Percentiles rank a stretch among this genome's conserved stretches.
Conservation (phyloP, 2,888 invertebrate species). For the Caenorhabditis doughertyi region DNA sequence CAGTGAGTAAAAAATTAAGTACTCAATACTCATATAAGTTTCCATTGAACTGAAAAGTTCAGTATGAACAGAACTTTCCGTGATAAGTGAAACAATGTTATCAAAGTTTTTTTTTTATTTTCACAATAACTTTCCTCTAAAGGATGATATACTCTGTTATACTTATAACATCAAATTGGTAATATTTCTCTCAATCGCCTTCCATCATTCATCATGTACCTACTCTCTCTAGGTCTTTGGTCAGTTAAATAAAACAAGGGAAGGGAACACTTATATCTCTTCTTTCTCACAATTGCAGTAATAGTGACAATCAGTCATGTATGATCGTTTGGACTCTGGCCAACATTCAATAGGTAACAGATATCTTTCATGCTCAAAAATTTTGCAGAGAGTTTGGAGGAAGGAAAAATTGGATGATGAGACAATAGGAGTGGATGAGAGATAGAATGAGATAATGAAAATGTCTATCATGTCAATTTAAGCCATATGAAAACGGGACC, state of each 20-base stretch:
- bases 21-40: too few species aligned
- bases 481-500: too few species aligned
- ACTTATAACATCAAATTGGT: background rate
- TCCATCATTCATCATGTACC: too few species aligned
- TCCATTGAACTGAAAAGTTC: too few species aligned
- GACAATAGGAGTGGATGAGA: background rate
- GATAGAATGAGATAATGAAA: background rate
- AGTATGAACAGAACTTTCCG: too few species aligned
- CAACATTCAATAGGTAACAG: constrained; percentile 1
- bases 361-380: background rate
- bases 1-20: too few species aligned
- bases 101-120: too few species aligned
- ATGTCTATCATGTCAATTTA: too few species aligned
- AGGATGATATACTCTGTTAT: too few species aligned
- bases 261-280: constrained; percentile 28
- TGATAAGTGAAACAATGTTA: too few species aligned
- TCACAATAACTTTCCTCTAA: too few species aligned
- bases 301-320: constrained; percentile 45
- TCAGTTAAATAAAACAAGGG: constrained; percentile 2
- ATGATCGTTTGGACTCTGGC: constrained; percentile 40
- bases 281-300: constrained; percentile 50
- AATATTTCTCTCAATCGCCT: too few species aligned
- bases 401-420: background rate
- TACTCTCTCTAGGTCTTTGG: constrained; percentile 28
- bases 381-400: background rate